Base-by-base conservation (phyloP, 2,113 vertebrate species). In the Syngnathus floridae region DNA sequence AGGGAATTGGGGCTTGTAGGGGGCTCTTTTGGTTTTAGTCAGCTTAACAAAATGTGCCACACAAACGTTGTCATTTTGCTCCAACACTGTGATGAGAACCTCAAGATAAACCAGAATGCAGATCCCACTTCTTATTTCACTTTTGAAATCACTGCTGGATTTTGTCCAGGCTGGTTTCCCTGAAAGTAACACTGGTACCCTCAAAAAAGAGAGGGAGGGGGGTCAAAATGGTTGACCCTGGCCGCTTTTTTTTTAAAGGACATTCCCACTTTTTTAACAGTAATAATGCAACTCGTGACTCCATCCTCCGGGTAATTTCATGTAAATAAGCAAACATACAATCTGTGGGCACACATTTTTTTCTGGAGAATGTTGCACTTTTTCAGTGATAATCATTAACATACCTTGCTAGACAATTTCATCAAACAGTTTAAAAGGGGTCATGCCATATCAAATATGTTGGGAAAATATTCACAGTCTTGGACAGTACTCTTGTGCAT, bases 1-100 rank as follows among this genome's bases (percentile, higher is more conserved):
- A 4, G 19, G 26, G 26, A 31, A 31, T n/a, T 41, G 51, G 22
- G 8, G 38, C 31, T 49, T 1, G 43, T 26, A 46, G 41, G 62
- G 62, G 69, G 68, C 65, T 63, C 70, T 88, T 91, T 91, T 89
- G 90, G 87, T 91, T 92, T 82, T 78, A 67, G 73, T 86, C 78
- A 86, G 87, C 84, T 86, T 78, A 80, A 87, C 82, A 82, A 82
- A 87, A 87, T 83, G 83, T 82, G 70, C 70, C 78, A 72, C 82
- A 86, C 65, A 77, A 73, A 73, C 67, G 61, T 54, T 57, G 59
- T 82, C 79, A 67, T 78, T 72, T 72, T 66, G 6, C 41, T 43
- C 37, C 46, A 12, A 56, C 19, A 49, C 22, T 40, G 26, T 51
- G 48, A 51, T n/a, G 48, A 21, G 19, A 51, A 21, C 48, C 48